Conservation (phyloP, 2,113 vertebrate genomes). For the Dipodomys stephensi region DNA sequence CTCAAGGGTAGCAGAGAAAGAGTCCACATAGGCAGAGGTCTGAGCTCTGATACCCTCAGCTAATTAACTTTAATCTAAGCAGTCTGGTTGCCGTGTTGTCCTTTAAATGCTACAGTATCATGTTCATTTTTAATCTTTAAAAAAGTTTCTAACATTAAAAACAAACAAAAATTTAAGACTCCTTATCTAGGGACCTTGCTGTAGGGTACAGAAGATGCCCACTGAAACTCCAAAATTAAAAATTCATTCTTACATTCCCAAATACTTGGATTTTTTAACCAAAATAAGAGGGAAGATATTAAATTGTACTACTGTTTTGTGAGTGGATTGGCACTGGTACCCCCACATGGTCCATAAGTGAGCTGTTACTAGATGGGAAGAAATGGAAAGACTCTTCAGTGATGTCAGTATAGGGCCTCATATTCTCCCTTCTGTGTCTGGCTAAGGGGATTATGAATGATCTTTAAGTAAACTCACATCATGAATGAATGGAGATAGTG, state of each 20-base stretch:
- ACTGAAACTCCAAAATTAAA: slow-evolving; percentile 18
- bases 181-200: slow-evolving; percentile 9
- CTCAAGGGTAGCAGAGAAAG: background rate
- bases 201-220: background rate
- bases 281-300: background rate
- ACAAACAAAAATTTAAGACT: background rate
- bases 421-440: background rate
- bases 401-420: background rate
- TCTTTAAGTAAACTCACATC: background rate
- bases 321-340: background rate
- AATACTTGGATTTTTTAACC: background rate
- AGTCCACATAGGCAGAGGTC: background rate
- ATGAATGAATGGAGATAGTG: background rate
- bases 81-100: background rate
- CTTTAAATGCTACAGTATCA: background rate
- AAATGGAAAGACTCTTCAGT: background rate
- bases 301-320: slow-evolving; percentile 6
- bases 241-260: background rate
- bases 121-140: background rate
- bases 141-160: background rate
- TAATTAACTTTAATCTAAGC: background rate
- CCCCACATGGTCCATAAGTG: background rate
- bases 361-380: background rate
- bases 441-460: background rate
- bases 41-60: background rate